Conservation (phyloP, 30 jellyfish, hydroid and myxozoan species). For the Aurelia aurita complex sp. Pacific region DNA sequence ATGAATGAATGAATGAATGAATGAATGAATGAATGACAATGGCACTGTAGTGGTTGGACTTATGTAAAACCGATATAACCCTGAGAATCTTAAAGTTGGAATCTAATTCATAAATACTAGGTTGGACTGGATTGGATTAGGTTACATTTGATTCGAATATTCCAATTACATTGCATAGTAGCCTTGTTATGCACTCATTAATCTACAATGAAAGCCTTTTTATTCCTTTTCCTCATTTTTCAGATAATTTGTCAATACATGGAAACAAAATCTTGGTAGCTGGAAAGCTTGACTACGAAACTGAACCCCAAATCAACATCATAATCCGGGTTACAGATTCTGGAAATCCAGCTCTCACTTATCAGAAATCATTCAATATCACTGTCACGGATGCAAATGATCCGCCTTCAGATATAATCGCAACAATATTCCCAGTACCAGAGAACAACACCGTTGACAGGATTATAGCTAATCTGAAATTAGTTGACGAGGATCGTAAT, state of each 20-base stretch:
- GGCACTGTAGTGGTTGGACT: too few relatives aligned
- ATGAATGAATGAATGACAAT: too few relatives aligned
- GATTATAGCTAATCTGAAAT: slow-evolving; percentile 58
- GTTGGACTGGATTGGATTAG: too few relatives aligned
- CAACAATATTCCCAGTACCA: slow-evolving; percentile 47
- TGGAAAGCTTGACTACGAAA: slow-evolving; percentile 70
- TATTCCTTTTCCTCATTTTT: too few relatives aligned
- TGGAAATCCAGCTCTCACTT: slow-evolving; percentile 74
- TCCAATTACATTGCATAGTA: too few relatives aligned
- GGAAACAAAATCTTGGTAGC: slow-evolving; percentile 45
- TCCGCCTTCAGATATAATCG: slow-evolving; percentile 76
- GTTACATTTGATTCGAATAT: too few relatives aligned
- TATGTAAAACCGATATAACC: too few relatives aligned
- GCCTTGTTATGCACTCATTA: too few relatives aligned
- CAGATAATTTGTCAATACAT: slow-evolving; percentile 55
- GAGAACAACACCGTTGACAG: slow-evolving; percentile 64
- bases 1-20: too few relatives aligned
- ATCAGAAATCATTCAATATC: slow-evolving; percentile 52
- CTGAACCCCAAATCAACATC: slow-evolving; percentile 37
- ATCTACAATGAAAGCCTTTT: too few relatives aligned
- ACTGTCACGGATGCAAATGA: slow-evolving; percentile 80
- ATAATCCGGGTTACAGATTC: slow-evolving; percentile 63
- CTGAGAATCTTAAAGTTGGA: too few relatives aligned
- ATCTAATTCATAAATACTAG: too few relatives aligned
- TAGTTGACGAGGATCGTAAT: slow-evolving; percentile 69